Evolutionary conservation across 2,888 invertebrate genomes (phyloP).

Genomic region (Eupithecia centaureata): DNA sequence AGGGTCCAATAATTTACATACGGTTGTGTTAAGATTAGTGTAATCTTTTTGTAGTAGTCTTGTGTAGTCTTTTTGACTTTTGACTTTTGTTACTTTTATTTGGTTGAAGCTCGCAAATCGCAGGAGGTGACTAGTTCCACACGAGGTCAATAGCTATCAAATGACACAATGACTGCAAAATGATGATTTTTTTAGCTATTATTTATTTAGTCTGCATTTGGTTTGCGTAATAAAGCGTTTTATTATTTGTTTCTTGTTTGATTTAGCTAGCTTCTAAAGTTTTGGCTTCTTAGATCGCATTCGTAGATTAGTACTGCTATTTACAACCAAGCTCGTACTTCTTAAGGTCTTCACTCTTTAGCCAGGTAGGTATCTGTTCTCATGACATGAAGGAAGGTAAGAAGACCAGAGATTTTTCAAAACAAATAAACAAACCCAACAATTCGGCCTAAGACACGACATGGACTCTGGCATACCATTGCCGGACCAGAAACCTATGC

Average conservation of each 20-base stretch:
- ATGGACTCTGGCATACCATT: conserved; percentile 20
- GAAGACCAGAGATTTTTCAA: conserved; percentile 28
- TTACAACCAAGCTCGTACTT: background rate
- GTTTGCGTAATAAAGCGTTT: conserved; percentile 35
- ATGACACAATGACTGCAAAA: background rate
- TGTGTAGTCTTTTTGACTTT: too few relatives aligned
- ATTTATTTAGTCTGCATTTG: conserved; percentile 14
- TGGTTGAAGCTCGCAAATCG: background rate
- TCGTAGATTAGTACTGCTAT: background rate
- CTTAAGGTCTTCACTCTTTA: conserved; percentile 1
- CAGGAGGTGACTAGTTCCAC: background rate
- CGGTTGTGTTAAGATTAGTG: background rate
- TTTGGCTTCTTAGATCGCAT: conserved; percentile 11
- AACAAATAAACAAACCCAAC: conserved; percentile 19
- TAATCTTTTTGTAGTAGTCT: too few relatives aligned
- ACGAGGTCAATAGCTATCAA: background rate
- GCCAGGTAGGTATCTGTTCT: conserved; percentile 30
- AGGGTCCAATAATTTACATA: conserved; percentile 3
- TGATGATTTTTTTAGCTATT: conserved; percentile 14
- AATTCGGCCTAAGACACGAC: conserved; percentile 19
- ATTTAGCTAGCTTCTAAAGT: conserved; percentile 8
- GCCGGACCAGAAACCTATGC: conserved; percentile 27
- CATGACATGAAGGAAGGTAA: conserved; percentile 16
- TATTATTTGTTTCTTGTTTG: conserved; percentile 19
- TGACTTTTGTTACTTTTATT: too few relatives aligned